Base-by-base conservation (phyloP, 1,140 invertebrate species). In the Myzus persicae region DNA sequence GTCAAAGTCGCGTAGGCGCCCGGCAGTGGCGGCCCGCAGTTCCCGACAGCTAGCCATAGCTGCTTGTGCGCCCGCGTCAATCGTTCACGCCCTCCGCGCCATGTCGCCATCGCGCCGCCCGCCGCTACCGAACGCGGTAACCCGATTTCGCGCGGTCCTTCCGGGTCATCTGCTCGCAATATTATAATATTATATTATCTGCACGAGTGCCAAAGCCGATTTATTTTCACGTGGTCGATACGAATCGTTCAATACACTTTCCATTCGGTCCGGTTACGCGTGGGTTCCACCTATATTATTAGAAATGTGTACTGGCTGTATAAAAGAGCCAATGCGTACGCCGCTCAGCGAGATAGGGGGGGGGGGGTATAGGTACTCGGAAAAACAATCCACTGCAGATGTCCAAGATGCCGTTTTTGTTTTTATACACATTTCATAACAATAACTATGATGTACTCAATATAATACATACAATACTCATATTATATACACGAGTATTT, bases 61-160 rank as follows among this genome's bases (percentile, higher is more conserved):
- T 51, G 89, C 20, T 90, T 8, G 22, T 4, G 89, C 89, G 51
- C 51, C 24, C 11, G 84, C 82, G 46, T 51, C 46, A 48, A 48
- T 89, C 46, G 89, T 90, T n/a, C 89, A 90, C 89, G 89, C 89
- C 89, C 89, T 90, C 90, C 38, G 67, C 59, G 38, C 51, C 51
- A 85, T 90, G n/a, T n/a, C 88, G n/a, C 20, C 31, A 38, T n/a
- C 42, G 46, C 48, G 44, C 36, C 48, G 42, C 31, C 36, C 11
- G 51, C 51, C 48, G 84, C 24, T 42, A 46, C n/a, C 44, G 84
- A 46, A 44, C 84, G 42, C 5, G 40, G 31, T 91, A 91, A 91
- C 90, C 59, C 90, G 67, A 91, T 91, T 91, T 81, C 67, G 90
- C 54, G n/a, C 40, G 20, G 38, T 81, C 42, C 42, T 91, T 91